Percentiles rank a stretch among this genome's conserved stretches.
phyloP scores from a whole-genome alignment of 2,888 invertebrate genomes.

The Lochmaea crataegi region DNA sequence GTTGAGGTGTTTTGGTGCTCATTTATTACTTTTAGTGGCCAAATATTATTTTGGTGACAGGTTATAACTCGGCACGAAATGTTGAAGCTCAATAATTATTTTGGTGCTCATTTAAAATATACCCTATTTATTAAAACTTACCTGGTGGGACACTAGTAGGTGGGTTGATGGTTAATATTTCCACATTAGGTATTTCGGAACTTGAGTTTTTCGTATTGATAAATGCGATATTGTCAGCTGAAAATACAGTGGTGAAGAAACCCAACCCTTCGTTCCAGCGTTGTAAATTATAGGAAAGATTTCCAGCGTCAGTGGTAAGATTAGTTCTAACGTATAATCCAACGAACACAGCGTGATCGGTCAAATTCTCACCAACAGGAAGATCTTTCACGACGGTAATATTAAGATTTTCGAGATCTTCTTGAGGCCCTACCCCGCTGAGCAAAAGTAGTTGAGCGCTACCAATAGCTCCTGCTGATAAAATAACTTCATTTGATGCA shows the following conservation, averaged over 20 bases:
- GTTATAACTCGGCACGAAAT: too few relatives aligned
- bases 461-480: constrained; percentile 83
- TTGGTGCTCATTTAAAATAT: too few relatives aligned
- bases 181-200: constrained; percentile 10
- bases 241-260: constrained; percentile 7
- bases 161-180: constrained; percentile 5
- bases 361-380: constrained; percentile 51
- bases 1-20: too few relatives aligned
- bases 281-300: constrained; percentile 6
- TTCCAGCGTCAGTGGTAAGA: constrained; percentile 16
- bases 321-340: constrained; percentile 44
- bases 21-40: too few relatives aligned
- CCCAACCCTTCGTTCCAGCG: constrained; percentile 11
- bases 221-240: constrained; percentile 18
- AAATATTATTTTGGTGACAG: too few relatives aligned
- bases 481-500: constrained; percentile 76
- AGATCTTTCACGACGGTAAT: constrained; percentile 51
- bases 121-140: too few relatives aligned
- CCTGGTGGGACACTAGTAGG: constrained; percentile 24
- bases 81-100: too few relatives aligned
- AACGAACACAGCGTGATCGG: constrained; percentile 52
- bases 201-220: constrained; percentile 14
- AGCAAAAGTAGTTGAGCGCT: constrained; percentile 59
- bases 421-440: constrained; percentile 55
- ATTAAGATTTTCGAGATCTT: constrained; percentile 43